Base-by-base conservation (phyloP, 2,797 vertebrate species). In the Oophaga sylvatica region DNA sequence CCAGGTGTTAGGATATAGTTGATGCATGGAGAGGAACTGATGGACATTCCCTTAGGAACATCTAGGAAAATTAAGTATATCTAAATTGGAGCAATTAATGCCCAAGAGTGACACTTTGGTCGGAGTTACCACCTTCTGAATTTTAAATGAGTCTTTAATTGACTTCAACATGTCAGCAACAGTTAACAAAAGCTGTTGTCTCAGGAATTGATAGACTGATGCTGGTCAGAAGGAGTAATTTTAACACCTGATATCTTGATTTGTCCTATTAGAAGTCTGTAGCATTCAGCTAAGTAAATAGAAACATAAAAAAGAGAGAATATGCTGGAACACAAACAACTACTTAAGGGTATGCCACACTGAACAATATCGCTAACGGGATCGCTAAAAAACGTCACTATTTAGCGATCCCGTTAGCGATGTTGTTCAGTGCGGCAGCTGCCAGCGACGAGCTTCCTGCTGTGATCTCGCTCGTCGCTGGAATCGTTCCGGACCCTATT, bases 301-400 rank as follows among this genome's bases (percentile, higher is more conserved):
- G 79, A 31, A 81, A 59, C 81, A 8, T 35, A 60, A 26, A 29
- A 73, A 68, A 15, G n/a, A 13, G 67, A 62, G 77, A 84, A 80
- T 26, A 31, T 29, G 73, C 80, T 70, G 77, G 29, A 71, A 83
- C 63, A 62, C 84, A 86, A 89, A 86, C 84, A 89, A 63, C 63
- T 87, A 77, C 29, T 89, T n/a, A n/a, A n/a, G n/a, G n/a, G n/a
- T n/a, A n/a, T n/a, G n/a, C n/a, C n/a, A n/a, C n/a, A n/a, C n/a
- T n/a, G n/a, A n/a, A n/a, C n/a, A n/a, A n/a, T n/a, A n/a, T n/a
- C n/a, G n/a, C n/a, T n/a, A n/a, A n/a, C n/a, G n/a, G n/a, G n/a
- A n/a, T n/a, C n/a, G n/a, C n/a, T n/a, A n/a, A n/a, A n/a, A n/a
- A n/a, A n/a, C n/a, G n/a, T n/a, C n/a, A n/a, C n/a, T n/a, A n/a